Base-by-base conservation (phyloP, 2,888 invertebrate genomes). In the Argyresthia albistria region DNA sequence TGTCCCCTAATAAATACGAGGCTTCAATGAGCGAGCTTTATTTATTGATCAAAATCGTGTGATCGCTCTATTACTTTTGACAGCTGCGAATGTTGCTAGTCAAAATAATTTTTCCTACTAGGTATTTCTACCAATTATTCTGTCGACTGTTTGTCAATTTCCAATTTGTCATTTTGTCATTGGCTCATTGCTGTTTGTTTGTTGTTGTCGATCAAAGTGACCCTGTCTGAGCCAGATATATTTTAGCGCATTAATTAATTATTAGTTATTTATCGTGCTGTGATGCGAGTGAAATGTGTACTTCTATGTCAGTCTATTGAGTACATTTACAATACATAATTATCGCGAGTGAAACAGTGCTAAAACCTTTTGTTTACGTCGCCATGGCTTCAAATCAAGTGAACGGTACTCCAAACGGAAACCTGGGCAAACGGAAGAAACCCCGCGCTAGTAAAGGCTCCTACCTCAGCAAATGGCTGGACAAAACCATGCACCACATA, bases 341-440 rank as follows among this genome's bases (percentile, higher is more conserved):
- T 25, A 6, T 25, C 25, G 25, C 6, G 25, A 25, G 25, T 25
- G 25, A 25, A 25, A 25, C 25, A 25, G 25, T 25, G 25, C 25
- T 25, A 4, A 25, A 25, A 25, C 25, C 25, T 25, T 25, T 25
- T 25, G 25, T 25, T 2, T 25, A 25, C 25, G 37, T 37, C 16
- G 37, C 9, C 14, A 47, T 52, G 52, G 39, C 52, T 11, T 46
- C 87, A 63, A 81, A 82, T 73, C 82, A 80, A 75, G 70, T 72
- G 64, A 83, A 80, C 69, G 77, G 74, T 60, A 61, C 76, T 55
- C 79, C 69, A 58, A 77, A 75, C 75, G 77, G 76, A 64, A 73
- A 77, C 59, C 67, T 76, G 65, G 86, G 84, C 70, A 88, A 88
- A 72, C 80, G 88, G 58, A 88, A 88, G 70, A 88, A 88, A 70